Percentiles rank a stretch among this genome's conserved stretches.
phyloP scores from a whole-genome alignment of 2,888 invertebrate species.

The Acanthosoma haemorrhoidale region DNA sequence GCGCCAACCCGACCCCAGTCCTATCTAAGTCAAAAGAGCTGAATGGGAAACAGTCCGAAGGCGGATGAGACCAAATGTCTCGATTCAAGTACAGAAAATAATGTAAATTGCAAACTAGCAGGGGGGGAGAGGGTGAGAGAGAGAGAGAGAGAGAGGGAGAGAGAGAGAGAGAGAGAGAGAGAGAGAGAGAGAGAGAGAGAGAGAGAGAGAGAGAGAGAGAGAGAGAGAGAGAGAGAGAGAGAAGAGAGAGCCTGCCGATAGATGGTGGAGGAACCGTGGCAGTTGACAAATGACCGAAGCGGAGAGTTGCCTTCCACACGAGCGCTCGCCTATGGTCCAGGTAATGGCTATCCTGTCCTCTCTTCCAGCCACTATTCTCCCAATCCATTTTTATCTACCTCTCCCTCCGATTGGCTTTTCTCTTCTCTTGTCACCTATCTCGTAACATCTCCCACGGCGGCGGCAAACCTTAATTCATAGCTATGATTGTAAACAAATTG shows the following conservation, averaged over 20 bases:
- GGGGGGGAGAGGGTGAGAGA: neutral
- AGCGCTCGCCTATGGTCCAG: neutral
- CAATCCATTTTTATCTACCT: conserved; percentile 12
- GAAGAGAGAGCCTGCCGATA: too few species aligned
- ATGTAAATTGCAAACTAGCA: neutral
- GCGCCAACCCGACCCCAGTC: too few species aligned
- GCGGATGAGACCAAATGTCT: too few species aligned
- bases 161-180: conserved; percentile 21
- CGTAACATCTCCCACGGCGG: conserved; percentile 2
- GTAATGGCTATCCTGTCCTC: neutral
- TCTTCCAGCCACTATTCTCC: neutral
- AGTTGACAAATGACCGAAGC: conserved; percentile 5
- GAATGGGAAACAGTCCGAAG: too few species aligned
- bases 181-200: neutral
- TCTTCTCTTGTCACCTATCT: neutral
- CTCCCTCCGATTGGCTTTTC: too few species aligned
- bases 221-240: neutral
- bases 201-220: neutral
- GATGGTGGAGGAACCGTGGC: neutral
- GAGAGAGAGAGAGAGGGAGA: neutral
- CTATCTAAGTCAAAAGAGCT: too few species aligned
- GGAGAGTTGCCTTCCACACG: neutral
- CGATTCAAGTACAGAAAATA: too few species aligned
- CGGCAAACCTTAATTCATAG: too few species aligned
- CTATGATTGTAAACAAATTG: too few species aligned